phyloP scores from a whole-genome alignment of 2,888 invertebrate genomes.

The Stratiomys singularior region DNA sequence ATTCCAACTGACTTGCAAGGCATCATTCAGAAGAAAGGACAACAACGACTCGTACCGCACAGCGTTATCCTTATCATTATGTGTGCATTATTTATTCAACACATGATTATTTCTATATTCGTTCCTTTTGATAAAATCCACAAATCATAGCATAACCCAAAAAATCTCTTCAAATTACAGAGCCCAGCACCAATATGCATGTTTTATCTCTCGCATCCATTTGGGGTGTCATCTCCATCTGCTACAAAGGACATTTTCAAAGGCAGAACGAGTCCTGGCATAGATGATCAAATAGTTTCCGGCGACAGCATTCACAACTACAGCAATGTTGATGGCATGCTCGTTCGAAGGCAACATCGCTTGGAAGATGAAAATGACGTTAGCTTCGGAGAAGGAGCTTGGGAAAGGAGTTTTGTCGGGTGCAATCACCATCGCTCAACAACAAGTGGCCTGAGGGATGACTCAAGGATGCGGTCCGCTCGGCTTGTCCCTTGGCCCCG shows the following conservation, averaged over 20 bases:
- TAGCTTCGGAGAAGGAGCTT: constrained; percentile 40
- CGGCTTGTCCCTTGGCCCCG: constrained; percentile 52
- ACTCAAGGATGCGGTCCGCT: constrained; percentile 31
- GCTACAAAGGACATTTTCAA: background rate
- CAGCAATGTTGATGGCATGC: background rate
- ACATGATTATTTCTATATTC: no score
- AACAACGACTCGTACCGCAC: no score
- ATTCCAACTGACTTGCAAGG: no score
- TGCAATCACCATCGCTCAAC: constrained; percentile 26
- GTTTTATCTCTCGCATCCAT: constrained; percentile 70
- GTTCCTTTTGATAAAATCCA: background rate
- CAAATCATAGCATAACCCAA: background rate
- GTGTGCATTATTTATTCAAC: no score
- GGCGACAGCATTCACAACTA: constrained; percentile 1
- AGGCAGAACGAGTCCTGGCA: background rate
- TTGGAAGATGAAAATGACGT: constrained; percentile 10
- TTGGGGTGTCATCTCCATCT: constrained; percentile 68
- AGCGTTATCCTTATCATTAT: no score
- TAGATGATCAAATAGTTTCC: constrained; percentile 33
- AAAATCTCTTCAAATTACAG: constrained; percentile 48
- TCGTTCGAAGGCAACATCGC: constrained; percentile 2
- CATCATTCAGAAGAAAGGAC: no score
- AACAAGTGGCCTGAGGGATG: constrained; percentile 29
- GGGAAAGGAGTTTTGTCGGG: background rate
- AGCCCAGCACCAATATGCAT: constrained; percentile 66